Evolutionary conservation across 2,797 vertebrate species (phyloP), one percentile per base, ranked within the genome.

Genomic region (Micromesistius poutassou): DNA sequence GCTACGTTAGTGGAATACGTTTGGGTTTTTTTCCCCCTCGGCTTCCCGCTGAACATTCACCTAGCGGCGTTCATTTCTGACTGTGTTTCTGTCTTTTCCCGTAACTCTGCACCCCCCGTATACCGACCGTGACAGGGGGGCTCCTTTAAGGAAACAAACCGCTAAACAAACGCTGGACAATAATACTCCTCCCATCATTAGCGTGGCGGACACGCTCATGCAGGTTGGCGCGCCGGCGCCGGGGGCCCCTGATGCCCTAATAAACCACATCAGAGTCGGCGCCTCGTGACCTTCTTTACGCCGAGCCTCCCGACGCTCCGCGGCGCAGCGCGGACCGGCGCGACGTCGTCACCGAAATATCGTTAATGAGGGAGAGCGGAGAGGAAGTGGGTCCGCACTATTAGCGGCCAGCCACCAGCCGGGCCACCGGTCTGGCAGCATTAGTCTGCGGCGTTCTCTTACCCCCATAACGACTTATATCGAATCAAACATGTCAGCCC

Each of bases 341-440:
- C 74, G 80, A 86, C 84, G 86, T 89, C 88, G 88, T 28, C 62
- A 2, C 62, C 62, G 1, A 87, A 89, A 87, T 88, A 71, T 85
- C 90, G 87, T 91, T 93, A 93, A 95, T 92, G 91, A 90, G 87
- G 76, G 81, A 80, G 83, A 62, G n/a, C 87, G 76, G 81, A 80
- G 33, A 28, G 62, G 62, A 12, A 30, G 62, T 12, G 8, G 75
- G 81, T 86, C 85, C 83, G 84, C 84, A 88, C 93, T 90, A 38
- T 16, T 13, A 82, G 83, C 62, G 25, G 83, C 90, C 88, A 86
- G 84, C 88, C 86, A 92, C 90, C 87, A 89, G 88, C 85, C 79
- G 72, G 82, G 83, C 40, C 40, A 42, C 40, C 40, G 12, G 40
- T 4, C 40, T 14, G 40, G 82, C 87, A 90, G 86, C 79, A 82